Conservation (phyloP, 2,888 invertebrate species). For the Andrena bicolor region DNA sequence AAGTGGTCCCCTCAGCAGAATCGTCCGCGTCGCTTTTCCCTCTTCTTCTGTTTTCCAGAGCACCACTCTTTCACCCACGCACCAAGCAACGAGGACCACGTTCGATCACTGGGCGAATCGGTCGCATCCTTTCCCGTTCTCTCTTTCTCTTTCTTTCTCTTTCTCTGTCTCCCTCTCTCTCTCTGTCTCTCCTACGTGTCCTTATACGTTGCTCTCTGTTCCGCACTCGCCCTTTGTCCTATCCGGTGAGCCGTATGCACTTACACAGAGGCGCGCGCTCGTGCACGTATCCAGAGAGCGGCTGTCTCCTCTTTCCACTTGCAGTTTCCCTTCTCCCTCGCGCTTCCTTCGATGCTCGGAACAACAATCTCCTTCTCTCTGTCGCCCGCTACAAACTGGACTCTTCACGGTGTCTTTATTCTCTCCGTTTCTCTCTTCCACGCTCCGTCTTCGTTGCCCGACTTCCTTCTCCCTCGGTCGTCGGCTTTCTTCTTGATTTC, state of each 20-base stretch:
- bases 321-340: background rate
- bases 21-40: constrained; percentile 39
- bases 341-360: background rate
- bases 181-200: constrained; percentile 14
- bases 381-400: background rate
- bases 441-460: background rate
- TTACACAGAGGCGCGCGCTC: background rate
- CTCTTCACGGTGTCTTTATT: background rate
- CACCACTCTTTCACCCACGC: constrained; percentile 58
- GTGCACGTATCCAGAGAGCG: constrained; percentile 2
- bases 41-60: constrained; percentile 52
- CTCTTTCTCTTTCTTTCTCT: background rate
- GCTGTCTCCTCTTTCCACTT: constrained; percentile 16
- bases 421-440: background rate
- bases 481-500: constrained; percentile 56
- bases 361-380: constrained; percentile 4
- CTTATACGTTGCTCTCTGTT: constrained; percentile 16
- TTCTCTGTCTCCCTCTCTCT: background rate
- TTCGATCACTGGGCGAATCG: constrained; percentile 67
- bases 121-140: constrained; percentile 57
- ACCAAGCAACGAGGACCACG: constrained; percentile 57
- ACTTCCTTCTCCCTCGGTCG: background rate
- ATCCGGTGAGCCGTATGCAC: constrained; percentile 24
- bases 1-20: constrained; percentile 27
- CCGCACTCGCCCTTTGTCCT: constrained; percentile 52